Conservation (phyloP, 1,140 invertebrate species). For the Charaxes varanes region DNA sequence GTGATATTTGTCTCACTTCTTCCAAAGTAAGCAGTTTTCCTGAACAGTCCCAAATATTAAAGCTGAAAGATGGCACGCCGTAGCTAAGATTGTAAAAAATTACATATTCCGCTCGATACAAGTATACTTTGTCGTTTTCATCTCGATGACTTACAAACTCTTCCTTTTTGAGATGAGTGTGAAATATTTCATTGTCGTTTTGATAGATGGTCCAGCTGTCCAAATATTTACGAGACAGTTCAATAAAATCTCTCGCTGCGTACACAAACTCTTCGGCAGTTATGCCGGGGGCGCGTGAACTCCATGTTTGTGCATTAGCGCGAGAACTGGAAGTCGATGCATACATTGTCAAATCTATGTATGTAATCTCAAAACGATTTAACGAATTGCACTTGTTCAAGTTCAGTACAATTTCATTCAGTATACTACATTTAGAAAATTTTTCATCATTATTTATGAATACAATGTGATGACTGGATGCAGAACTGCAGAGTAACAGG, state of each 20-base stretch:
- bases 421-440: too few species aligned
- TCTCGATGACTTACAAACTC: slow-evolving; percentile 30
- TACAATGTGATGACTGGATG: too few species aligned
- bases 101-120: slow-evolving; percentile 47
- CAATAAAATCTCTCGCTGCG: slow-evolving; percentile 38
- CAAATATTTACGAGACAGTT: slow-evolving; percentile 34
- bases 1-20: slow-evolving; percentile 42
- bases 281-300: slow-evolving; percentile 7
- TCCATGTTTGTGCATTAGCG: too few species aligned
- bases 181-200: slow-evolving; percentile 26
- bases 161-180: slow-evolving; percentile 42
- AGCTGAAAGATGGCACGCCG: slow-evolving; percentile 57
- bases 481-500: too few species aligned
- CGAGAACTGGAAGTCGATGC: too few species aligned
- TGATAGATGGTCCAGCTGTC: slow-evolving; percentile 46
- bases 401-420: too few species aligned
- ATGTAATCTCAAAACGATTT: too few species aligned
- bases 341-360: too few species aligned
- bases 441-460: too few species aligned
- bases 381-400: too few species aligned
- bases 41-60: slow-evolving; percentile 53
- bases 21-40: slow-evolving; percentile 43
- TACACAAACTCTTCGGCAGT: slow-evolving; percentile 35
- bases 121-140: slow-evolving; percentile 7
- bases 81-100: slow-evolving; percentile 60